Percentiles rank a stretch among this genome's conserved stretches.
phyloP scores from a whole-genome alignment of 2,888 invertebrate genomes.

The Halocaridina rubra region DNA sequence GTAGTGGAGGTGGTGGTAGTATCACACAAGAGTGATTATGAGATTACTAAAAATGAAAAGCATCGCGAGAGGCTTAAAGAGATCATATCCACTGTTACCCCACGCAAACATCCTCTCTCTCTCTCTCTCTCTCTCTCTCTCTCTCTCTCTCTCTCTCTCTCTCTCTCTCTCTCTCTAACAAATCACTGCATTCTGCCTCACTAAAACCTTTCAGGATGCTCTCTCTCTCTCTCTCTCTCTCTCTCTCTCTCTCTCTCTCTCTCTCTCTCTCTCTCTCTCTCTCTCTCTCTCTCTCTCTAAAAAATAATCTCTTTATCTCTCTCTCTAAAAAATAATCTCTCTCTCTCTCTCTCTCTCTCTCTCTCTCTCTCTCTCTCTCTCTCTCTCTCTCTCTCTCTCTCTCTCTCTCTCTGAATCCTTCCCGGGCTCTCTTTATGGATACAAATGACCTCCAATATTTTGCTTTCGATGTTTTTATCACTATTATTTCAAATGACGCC shows the following conservation, averaged over 20 bases:
- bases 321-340: neutral
- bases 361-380: neutral
- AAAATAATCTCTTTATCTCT: neutral
- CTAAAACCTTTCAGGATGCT: neutral
- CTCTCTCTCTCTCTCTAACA: neutral
- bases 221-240: neutral
- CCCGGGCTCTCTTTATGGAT: no score
- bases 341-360: neutral
- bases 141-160: neutral
- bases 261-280: neutral
- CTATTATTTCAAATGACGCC: no score
- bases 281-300: neutral
- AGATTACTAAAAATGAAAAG: no score
- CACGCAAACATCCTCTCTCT: neutral
- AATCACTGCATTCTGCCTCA: no score
- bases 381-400: neutral
- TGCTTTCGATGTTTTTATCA: no score
- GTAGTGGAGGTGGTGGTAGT: neutral
- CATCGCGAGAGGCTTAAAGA: no score
- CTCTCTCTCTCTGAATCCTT: neutral
- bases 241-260: neutral
- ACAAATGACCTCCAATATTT: no score
- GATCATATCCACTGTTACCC: neutral
- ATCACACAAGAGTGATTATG: no score
- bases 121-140: slow-evolving; percentile 1